These are phyloP conservation scores for Plebejus argus DNA, from an alignment of 2,888 invertebrate species.

Conservation along the genomic window DNA sequence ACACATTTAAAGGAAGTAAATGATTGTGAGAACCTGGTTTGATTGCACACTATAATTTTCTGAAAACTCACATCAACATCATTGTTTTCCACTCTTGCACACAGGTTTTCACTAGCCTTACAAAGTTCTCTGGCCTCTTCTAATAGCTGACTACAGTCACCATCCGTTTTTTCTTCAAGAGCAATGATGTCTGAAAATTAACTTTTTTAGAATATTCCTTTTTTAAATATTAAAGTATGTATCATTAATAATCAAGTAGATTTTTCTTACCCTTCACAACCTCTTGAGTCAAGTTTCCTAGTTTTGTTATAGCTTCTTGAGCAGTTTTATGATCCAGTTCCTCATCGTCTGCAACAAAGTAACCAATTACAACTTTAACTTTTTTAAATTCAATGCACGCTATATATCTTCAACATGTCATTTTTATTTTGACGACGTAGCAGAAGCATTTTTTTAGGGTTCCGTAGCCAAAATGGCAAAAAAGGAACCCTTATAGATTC, in stretches of 20 bases:
- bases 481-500: too few species aligned
- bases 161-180: slow-evolving; percentile 47
- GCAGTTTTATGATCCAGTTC: slow-evolving; percentile 55
- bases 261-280: slow-evolving; percentile 53
- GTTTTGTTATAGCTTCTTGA: slow-evolving; percentile 50
- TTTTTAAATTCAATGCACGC: too few species aligned
- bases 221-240: background rate
- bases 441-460: too few species aligned
- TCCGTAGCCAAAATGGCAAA: too few species aligned
- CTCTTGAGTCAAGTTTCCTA: slow-evolving; percentile 55
- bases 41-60: background rate
- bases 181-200: slow-evolving; percentile 50
- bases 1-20: too few species aligned
- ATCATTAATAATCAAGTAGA: background rate
- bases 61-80: slow-evolving; percentile 43
- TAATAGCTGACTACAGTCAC: slow-evolving; percentile 42
- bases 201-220: background rate
- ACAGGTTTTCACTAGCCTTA: slow-evolving; percentile 47
- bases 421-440: too few species aligned
- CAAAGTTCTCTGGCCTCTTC: slow-evolving; percentile 50
- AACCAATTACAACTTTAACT: background rate
- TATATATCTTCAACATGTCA: background rate
- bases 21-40: too few species aligned
- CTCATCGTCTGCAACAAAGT: slow-evolving; percentile 48
- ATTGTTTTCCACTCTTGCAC: slow-evolving; percentile 44